Evolutionary conservation across 2,797 vertebrate species (phyloP), one percentile per base, ranked within the genome.

Genomic region (Enteromius treurensis): DNA sequence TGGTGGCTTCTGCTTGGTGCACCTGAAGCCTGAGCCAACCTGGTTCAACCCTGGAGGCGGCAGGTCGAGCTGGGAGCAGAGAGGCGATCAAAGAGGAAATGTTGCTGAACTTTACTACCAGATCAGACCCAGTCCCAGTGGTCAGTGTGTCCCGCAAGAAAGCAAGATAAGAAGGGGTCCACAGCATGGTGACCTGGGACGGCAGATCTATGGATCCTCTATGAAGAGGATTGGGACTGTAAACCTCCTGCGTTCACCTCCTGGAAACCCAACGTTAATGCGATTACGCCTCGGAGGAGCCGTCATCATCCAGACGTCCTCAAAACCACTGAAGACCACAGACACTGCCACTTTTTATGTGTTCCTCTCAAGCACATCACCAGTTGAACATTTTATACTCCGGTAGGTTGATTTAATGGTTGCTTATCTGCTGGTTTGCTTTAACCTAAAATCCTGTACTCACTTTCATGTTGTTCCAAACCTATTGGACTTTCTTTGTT

Each of bases 31-130:
- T 1, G 95, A 95, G 64, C 89, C 94, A 0, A 45, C 83, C 81
- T 99, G 97, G 97, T 98, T 99, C 86, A 93, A 89, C 69, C 92
- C 96, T 4, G 92, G 92, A 0, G 90, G 92, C 0, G 82, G 87
- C 84, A 91, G 95, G 19, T 92, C 95, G 0, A 96, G 96, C 78
- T 90, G 93, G 2, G 96, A 96, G 89, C 92, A 91, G 21, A 9
- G 88, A 49, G 90, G 87, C 4, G 90, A 91, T 17, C 77, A 90
- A 0, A 93, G 94, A 74, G 96, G 95, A 6, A 97, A 95, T 64
- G 90, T 94, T 0, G 96, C 97, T 89, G 97, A 99, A 85, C 94
- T 99, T 3, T 98, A 99, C 89, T 99, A 98, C 65, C 93, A 94
- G 84, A 94, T 93, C 85, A 91, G 91, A 32, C 86, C 89, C 64